Evolutionary conservation across 2,113 vertebrate species (phyloP), one percentile per base, ranked within the genome.

Genomic region (Girardinichthys multiradiatus): DNA sequence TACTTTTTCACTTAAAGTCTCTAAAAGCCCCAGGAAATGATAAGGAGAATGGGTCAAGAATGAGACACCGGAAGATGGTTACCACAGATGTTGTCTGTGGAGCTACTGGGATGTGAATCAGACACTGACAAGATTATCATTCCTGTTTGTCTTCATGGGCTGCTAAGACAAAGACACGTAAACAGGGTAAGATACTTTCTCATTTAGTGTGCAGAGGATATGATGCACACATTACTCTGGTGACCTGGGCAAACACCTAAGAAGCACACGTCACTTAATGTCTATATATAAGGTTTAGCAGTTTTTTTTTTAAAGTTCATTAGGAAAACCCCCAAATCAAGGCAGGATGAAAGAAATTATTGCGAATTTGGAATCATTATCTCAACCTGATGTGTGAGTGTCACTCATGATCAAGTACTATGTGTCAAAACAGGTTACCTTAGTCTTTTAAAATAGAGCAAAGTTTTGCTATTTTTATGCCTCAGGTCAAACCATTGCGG

Each of bases 101-200:
- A 82, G 73, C 76, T 45, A 45, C 17, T 86, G 86, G 90, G 81
- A 85, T 84, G 77, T 91, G 89, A 93, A 83, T 91, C 87, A 92
- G 81, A 80, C 74, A 35, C 68, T 91, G 91, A 92, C 33, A 68
- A 87, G 72, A 84, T 87, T 80, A 83, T 85, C 85, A 81, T 90
- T 89, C 81, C 65, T 75, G 58, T 63, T 72, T 70, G 51, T 84
- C 88, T 77, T 77, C 2, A n/a, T 51, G 69, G 84, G 85, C 57
- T 29, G 30, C 58, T 57, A 24, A 42, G 64, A 70, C 76, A 2
- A 37, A 57, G 21, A 26, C 65, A 77, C 37, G 29, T 10, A 61
- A 62, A 62, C 1, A 12, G n/a, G 2, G 65, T 76, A 51, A 7
- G 30, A 72, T 35, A 76, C 29, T 51, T 64, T 81, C 17, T 77